A percentile compares a stretch with the other conserved stretches of the same genome.
phyloP scores from a whole-genome alignment of 2,797 vertebrate genomes.

The Limosa lapponica region DNA sequence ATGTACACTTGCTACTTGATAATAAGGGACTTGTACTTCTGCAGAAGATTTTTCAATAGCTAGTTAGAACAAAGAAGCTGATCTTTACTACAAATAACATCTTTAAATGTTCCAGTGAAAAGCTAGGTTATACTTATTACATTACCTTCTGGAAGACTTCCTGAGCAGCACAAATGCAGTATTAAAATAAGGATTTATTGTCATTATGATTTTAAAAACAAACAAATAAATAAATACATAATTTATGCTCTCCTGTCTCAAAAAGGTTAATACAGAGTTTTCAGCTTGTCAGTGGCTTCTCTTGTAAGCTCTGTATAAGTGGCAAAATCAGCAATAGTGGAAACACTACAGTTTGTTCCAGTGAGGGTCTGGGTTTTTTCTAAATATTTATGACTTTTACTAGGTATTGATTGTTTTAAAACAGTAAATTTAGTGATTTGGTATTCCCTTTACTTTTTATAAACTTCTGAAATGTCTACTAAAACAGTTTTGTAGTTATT shows the following conservation, averaged over 20 bases:
- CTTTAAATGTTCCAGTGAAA: background rate
- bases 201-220: background rate
- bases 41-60: background rate
- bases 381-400: background rate
- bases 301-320: background rate
- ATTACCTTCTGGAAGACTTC: background rate
- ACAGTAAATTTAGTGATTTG: background rate
- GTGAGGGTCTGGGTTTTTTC: rapidly evolving
- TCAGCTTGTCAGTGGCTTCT: background rate
- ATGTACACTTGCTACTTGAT: background rate
- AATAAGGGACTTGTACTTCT: background rate
- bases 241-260: background rate
- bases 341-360: background rate
- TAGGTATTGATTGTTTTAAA: background rate
- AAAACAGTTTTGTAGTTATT: background rate
- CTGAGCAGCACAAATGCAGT: background rate
- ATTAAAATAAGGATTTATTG: background rate
- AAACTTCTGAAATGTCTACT: background rate
- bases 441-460: background rate
- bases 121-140: background rate
- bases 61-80: background rate
- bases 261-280: background rate
- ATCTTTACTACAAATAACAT: background rate
- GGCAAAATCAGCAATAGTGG: background rate
- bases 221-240: background rate